phyloP scores from a whole-genome alignment of 2,888 invertebrate species.

The Glaucopsyche alexis region DNA sequence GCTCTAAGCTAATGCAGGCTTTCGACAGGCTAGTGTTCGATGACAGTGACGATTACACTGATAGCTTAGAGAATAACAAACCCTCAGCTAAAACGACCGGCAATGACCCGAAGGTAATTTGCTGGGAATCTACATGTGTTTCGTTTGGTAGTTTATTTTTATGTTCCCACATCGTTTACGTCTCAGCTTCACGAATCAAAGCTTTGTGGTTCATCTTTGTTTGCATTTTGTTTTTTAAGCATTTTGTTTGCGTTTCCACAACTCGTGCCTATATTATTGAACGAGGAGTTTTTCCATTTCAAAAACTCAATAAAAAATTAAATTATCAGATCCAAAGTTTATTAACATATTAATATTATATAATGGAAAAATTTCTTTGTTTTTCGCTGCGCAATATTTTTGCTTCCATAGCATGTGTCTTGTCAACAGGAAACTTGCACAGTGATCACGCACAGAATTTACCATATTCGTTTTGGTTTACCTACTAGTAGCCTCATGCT shows the following conservation, averaged over 20 bases:
- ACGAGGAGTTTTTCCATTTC: background rate
- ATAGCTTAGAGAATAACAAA: constrained; percentile 84
- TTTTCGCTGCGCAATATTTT: constrained; percentile 29
- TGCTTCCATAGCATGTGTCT: constrained; percentile 28
- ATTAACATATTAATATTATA: background rate
- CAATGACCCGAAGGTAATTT: constrained; percentile 71
- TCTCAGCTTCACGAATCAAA: constrained; percentile 29
- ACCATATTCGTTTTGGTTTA: constrained; percentile 35
- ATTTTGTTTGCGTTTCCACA: constrained; percentile 21
- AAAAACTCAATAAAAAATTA: background rate
- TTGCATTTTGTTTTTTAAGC: constrained; percentile 34
- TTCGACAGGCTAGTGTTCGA: constrained; percentile 84
- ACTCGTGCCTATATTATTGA: background rate
- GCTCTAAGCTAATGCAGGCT: constrained; percentile 85
- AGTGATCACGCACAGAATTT: constrained; percentile 33
- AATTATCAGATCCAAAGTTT: background rate
- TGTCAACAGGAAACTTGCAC: constrained; percentile 35
- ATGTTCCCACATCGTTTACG: constrained; percentile 35
- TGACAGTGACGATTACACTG: constrained; percentile 86
- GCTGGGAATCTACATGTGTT: constrained; percentile 57
- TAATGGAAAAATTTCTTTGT: background rate
- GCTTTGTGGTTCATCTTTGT: constrained; percentile 26
- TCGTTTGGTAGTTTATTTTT: constrained; percentile 47
- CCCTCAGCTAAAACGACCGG: constrained; percentile 74
- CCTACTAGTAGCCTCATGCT: constrained; percentile 25